These are phyloP conservation scores for Eciton burchellii DNA, from an alignment of 1,140 invertebrate genomes.

Conservation along the genomic window DNA sequence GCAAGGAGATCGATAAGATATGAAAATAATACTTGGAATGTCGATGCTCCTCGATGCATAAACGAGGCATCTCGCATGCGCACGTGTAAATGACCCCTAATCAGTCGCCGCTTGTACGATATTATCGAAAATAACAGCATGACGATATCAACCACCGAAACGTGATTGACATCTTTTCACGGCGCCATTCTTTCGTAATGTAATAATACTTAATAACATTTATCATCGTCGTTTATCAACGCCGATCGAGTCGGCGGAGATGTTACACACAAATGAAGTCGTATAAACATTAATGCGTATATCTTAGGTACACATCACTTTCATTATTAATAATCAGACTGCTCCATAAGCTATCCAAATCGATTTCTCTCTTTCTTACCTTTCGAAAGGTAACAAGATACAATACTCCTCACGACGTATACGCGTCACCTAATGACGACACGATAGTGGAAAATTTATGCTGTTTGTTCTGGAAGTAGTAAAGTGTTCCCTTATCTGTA, in stretches of 20 bases:
- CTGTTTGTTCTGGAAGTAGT: conserved; percentile 51
- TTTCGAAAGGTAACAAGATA: too few relatives aligned
- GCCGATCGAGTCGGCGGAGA: neutral
- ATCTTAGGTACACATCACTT: neutral
- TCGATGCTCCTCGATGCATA: neutral
- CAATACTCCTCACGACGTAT: too few relatives aligned
- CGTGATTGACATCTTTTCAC: neutral
- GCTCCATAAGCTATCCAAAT: too few relatives aligned
- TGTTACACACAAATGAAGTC: neutral
- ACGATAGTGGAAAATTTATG: conserved; percentile 65
- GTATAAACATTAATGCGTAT: neutral
- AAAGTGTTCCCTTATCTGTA: conserved; percentile 60
- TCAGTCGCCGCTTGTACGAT: conserved; percentile 40
- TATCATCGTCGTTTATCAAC: neutral
- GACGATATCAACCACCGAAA: conserved; percentile 10
- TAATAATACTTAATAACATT: conserved; percentile 18
- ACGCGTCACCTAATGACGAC: conserved; percentile 1
- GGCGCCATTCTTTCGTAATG: conserved; percentile 49
- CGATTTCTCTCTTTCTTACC: too few relatives aligned
- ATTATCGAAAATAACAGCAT: neutral
- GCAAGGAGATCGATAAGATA: neutral
- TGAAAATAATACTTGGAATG: neutral
- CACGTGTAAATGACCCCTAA: conserved; percentile 67
- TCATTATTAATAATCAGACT: neutral
- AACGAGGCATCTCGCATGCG: neutral